Evolutionary conservation across 2,888 invertebrate species (phyloP).

Genomic region (Dioctria linearis): DNA sequence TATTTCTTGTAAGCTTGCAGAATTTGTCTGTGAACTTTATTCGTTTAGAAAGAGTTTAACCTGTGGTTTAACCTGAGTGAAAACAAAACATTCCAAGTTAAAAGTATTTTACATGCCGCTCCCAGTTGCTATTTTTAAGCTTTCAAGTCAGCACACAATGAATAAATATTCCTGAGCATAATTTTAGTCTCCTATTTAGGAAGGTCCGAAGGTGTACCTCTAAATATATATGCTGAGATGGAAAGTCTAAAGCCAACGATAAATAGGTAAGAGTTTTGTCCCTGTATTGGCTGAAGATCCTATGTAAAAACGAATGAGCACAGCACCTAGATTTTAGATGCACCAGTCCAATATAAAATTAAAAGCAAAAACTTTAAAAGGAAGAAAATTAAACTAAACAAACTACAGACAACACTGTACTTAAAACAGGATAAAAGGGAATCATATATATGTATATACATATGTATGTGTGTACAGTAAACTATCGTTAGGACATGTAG

Average conservation of each 20-base stretch:
- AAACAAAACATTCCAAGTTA: background rate
- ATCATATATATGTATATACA: background rate
- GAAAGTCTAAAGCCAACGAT: background rate
- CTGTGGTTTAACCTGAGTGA: conserved; percentile 21
- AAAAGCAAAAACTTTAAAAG: conserved; percentile 2
- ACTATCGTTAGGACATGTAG: background rate
- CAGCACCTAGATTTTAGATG: conserved; percentile 5
- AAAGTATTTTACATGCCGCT: background rate
- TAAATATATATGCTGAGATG: background rate
- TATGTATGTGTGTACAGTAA: background rate
- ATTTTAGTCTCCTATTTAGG: background rate
- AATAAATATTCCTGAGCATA: background rate
- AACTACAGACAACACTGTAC: background rate
- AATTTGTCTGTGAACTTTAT: background rate
- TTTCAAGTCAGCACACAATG: background rate
- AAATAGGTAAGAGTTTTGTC: background rate
- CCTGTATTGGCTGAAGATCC: background rate
- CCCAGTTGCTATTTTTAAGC: conserved; percentile 2
- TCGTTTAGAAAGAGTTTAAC: conserved; percentile 5
- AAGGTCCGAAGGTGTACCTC: too few species aligned
- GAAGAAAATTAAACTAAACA: conserved; percentile 41
- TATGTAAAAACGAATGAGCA: background rate
- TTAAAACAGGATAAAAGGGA: too few species aligned
- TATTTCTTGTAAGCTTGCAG: background rate
- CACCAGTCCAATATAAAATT: conserved; percentile 15